Base-by-base conservation (phyloP, 1,140 invertebrate species). In the Brachionus asplanchnoidis region DNA sequence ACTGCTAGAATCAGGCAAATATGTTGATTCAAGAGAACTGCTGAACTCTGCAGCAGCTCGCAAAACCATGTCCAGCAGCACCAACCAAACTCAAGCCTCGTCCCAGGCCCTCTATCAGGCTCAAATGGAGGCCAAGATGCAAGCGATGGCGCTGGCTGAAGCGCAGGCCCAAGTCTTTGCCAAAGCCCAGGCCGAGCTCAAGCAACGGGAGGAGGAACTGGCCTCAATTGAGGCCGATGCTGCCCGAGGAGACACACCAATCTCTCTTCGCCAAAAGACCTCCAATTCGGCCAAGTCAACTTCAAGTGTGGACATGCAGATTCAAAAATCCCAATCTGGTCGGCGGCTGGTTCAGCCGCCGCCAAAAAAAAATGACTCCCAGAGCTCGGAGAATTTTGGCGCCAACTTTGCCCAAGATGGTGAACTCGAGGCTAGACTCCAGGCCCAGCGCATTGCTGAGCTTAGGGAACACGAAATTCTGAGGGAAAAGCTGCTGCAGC, bases 241-340 rank as follows among this genome's bases (percentile, higher is more conserved):
- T 17, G 40, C 70, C 20, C 73, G 73, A 4, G 73, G 42, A 2
- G 70, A 46, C 6, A 77, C 73, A 11, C 73, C 73, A 2, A 9
- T 28, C 9, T 50, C 73, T 12, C 17, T 73, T 42, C 28, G 40
- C 8, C 68, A 73, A 73, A 73, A 42, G 32, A n/a, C 1, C 32
- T 23, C 28, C 32, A 40, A 73, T 20, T 77, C 44, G 42, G 42
- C 32, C 46, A 46, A 50, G 46, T 50, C 73, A 50, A 77, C 28
- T 12, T 77, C 73, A 50, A 50, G 20, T 14, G 23, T 46, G 3
- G 73, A 77, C 14, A n/a, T 77, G 3, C 73, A 77, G 26, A 50
- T 77, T 50, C 73, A 77, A 53, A 77, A 77, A 14, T 77, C 73
- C 1, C 73, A 77, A n/a, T 77, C 73, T 7, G 73, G 73, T 14